Evolutionary conservation across 2,113 vertebrate genomes (phyloP).

Genomic region (Stigmatopora nigra): DNA sequence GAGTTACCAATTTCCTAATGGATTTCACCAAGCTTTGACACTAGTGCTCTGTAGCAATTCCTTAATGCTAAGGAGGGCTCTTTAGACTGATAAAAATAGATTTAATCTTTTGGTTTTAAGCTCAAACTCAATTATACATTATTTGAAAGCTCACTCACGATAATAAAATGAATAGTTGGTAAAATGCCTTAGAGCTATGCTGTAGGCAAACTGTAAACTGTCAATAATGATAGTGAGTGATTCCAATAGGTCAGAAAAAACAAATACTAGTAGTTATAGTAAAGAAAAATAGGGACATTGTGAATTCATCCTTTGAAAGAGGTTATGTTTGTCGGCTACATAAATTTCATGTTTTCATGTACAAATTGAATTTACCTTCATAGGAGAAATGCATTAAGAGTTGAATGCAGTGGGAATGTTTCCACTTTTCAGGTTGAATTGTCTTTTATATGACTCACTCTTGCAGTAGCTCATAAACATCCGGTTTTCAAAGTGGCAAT

Average conservation of each 20-base stretch:
- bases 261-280: too few relatives aligned
- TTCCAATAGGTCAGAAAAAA: background rate
- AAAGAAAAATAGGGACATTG: background rate
- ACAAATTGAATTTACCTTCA: slow-evolving; percentile 1
- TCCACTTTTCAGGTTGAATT: slow-evolving; percentile 6
- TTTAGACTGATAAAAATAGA: slow-evolving; percentile 16
- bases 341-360: background rate
- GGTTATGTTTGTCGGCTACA: background rate
- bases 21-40: slow-evolving; percentile 48
- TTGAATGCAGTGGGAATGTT: background rate
- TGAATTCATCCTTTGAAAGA: too few relatives aligned
- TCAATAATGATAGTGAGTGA: slow-evolving; percentile 26
- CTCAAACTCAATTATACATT: slow-evolving; percentile 36
- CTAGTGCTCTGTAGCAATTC: slow-evolving; percentile 15
- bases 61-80: slow-evolving; percentile 16
- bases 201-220: slow-evolving; percentile 21
- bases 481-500: slow-evolving; percentile 30
- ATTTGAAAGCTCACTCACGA: slow-evolving; percentile 14
- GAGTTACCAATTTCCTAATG: slow-evolving; percentile 46
- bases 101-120: slow-evolving; percentile 29
- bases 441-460: slow-evolving; percentile 8
- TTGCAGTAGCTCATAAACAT: slow-evolving; percentile 31
- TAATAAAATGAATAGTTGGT: slow-evolving; percentile 21
- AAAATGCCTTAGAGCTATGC: slow-evolving; percentile 14
- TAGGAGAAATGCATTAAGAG: slow-evolving; percentile 4